Base-by-base conservation (phyloP, 2,797 vertebrate species). In the Sebastes glaucus region DNA sequence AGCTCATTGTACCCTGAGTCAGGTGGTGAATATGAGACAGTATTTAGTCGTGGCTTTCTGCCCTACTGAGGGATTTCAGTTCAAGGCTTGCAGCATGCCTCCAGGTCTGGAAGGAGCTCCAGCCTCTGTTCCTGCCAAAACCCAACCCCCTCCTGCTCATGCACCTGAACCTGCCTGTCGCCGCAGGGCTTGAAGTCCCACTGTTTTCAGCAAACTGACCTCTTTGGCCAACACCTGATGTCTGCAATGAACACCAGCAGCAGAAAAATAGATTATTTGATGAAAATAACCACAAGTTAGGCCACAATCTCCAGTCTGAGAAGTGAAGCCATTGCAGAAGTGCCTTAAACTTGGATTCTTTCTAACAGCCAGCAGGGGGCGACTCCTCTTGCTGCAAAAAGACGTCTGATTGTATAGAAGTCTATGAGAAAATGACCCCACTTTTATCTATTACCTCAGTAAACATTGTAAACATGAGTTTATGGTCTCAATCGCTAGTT, bases 191-290 rank as follows among this genome's bases (percentile, higher is more conserved):
- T 52, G 46, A 71, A 75, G 27, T 74, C 87, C 75, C 0, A 7
- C 83, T 87, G 79, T 79, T 90, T 73, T 80, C 74, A 78, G 67
- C 59, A 64, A 42, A 65, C 67, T 79, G 82, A 84, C 86, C 84
- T 81, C 73, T 83, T 80, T 66, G 71, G 67, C 77, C 79, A 75
- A 55, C 74, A 82, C 78, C 74, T 87, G 75, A 61, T 82, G 78
- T 70, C 84, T 79, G 73, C 53, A 32, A 16, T 59, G n/a, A 78
- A 62, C 46, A 66, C 16, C 18, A 63, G 68, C n/a, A n/a, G 18
- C 46, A 52, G 49, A 61, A 70, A 32, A 67, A 57, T 11, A 5
- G 8, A 10, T 56, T 30, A 22, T 28, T 25, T 18, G 10, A 25
- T n/a, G 6, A 55, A 65, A 70, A 49, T 60, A 28, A 56, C 14